phyloP scores from a whole-genome alignment of 2,888 invertebrate genomes.

The Scaptodrosophila latifasciaeformis region DNA sequence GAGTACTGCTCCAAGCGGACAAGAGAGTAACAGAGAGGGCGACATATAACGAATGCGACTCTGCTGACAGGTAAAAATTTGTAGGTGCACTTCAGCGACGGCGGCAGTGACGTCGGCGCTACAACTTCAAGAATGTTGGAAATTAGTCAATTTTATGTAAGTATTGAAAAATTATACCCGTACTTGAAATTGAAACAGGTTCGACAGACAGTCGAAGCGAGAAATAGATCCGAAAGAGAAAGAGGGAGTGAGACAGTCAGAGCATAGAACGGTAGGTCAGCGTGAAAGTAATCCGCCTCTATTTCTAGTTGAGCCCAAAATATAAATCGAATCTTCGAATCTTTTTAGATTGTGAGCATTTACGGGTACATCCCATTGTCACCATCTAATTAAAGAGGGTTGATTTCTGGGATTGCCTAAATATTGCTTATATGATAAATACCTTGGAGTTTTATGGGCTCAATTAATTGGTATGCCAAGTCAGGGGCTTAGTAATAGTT shows the following conservation, averaged over 20 bases:
- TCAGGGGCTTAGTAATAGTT: not conserved
- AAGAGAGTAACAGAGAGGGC: slow-evolving; percentile 12
- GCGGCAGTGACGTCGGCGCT: slow-evolving; percentile 23
- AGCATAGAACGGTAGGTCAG: slow-evolving; percentile 44
- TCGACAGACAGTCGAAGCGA: slow-evolving; percentile 31
- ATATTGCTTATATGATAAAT: slow-evolving; percentile 9
- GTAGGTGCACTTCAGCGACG: slow-evolving; percentile 56
- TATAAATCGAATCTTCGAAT: slow-evolving; percentile 19
- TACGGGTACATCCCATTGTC: slow-evolving; percentile 43
- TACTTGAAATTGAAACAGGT: slow-evolving; percentile 57
- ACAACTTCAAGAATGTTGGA: slow-evolving; percentile 16
- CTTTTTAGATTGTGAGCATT: slow-evolving; percentile 34
- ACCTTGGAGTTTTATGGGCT: slow-evolving; percentile 1
- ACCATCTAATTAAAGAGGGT: slow-evolving; percentile 49
- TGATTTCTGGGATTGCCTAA: slow-evolving; percentile 16
- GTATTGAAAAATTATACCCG: slow-evolving; percentile 38
- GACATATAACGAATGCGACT: slow-evolving; percentile 22
- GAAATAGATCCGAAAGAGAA: slow-evolving; percentile 5
- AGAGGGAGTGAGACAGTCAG: too few relatives aligned
- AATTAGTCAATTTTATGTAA: slow-evolving; percentile 70
- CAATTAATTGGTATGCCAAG: slow-evolving; percentile 9
- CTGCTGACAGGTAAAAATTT: slow-evolving; percentile 59
- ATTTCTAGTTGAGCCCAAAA: too few relatives aligned
- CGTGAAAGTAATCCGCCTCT: slow-evolving; percentile 58
- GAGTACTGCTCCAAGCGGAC: not conserved